Conservation (phyloP, 2,113 vertebrate genomes). For the Capricornis sumatraensis region DNA sequence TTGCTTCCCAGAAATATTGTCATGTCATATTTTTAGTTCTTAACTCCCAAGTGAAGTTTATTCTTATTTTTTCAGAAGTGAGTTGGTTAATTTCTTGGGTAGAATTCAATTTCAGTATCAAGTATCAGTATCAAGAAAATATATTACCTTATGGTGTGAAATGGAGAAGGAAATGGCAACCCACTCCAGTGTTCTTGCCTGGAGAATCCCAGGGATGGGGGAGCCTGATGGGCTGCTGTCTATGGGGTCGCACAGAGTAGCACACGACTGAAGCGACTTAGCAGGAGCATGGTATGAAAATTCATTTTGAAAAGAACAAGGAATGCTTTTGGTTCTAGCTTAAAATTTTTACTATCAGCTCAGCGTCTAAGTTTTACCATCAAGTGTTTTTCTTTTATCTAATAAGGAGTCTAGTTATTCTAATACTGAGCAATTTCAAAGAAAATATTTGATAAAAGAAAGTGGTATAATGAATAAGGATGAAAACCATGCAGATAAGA, state of each 20-base stretch:
- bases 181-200: too few species aligned
- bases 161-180: background rate
- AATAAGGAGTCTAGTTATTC: background rate
- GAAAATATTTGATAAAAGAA: background rate
- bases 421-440: background rate
- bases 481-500: background rate
- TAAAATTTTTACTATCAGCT: background rate
- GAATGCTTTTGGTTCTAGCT: background rate
- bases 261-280: too few species aligned
- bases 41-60: slow-evolving; percentile 5
- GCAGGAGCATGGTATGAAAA: background rate
- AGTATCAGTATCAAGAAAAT: slow-evolving; percentile 31
- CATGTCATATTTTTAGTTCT: background rate
- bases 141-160: background rate
- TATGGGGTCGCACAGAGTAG: too few species aligned
- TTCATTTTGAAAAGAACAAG: slow-evolving; percentile 18
- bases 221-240: too few species aligned
- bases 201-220: too few species aligned
- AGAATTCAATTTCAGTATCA: background rate
- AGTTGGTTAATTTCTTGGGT: slow-evolving; percentile 39
- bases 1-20: background rate
- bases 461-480: background rate
- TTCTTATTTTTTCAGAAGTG: background rate
- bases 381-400: slow-evolving; percentile 11
- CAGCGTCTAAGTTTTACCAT: background rate